phyloP scores from a whole-genome alignment of 2,797 vertebrate species.

The Vultur gryphus region DNA sequence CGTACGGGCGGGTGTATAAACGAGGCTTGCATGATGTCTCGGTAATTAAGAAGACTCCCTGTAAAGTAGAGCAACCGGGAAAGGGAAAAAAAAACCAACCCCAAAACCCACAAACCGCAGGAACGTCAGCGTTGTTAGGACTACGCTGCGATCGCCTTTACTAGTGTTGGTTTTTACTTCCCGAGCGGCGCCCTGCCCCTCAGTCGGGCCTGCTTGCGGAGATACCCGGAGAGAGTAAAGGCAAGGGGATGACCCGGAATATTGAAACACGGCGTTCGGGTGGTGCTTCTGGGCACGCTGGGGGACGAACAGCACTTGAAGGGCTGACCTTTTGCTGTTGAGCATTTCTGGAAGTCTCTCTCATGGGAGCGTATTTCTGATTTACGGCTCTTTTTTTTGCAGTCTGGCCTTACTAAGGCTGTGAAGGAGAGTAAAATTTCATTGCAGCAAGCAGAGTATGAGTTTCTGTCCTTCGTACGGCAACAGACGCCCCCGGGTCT shows the following conservation, averaged over 20 bases:
- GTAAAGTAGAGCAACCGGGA: neutral
- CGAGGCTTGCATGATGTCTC: rapidly evolving
- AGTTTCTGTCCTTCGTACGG: slow-evolving; percentile 93
- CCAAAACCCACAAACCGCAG: neutral
- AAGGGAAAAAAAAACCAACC: neutral
- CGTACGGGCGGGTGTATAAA: neutral
- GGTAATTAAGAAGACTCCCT: neutral
- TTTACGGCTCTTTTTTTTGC: slow-evolving; percentile 64
- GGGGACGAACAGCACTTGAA: rapidly evolving
- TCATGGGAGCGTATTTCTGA: neutral
- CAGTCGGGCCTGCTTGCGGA: neutral
- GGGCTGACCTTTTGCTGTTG: neutral
- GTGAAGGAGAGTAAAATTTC: slow-evolving; percentile 88
- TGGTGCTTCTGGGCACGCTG: neutral
- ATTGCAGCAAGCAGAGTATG: slow-evolving; percentile 90
- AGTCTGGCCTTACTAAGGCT: slow-evolving; percentile 95
- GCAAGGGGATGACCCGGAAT: neutral
- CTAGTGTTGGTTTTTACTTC: neutral
- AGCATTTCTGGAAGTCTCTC: neutral
- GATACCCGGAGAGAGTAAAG: neutral
- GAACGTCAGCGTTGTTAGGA: neutral
- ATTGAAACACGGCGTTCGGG: neutral
- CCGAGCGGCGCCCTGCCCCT: neutral
- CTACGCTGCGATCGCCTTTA: rapidly evolving
- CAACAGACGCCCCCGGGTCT: slow-evolving; percentile 91